Percentiles rank a stretch among this genome's conserved stretches.
These are phyloP conservation scores for Diadema setosum DNA, from an alignment of 35 echinoderm and acorn worm species.

Conservation along the genomic window DNA sequence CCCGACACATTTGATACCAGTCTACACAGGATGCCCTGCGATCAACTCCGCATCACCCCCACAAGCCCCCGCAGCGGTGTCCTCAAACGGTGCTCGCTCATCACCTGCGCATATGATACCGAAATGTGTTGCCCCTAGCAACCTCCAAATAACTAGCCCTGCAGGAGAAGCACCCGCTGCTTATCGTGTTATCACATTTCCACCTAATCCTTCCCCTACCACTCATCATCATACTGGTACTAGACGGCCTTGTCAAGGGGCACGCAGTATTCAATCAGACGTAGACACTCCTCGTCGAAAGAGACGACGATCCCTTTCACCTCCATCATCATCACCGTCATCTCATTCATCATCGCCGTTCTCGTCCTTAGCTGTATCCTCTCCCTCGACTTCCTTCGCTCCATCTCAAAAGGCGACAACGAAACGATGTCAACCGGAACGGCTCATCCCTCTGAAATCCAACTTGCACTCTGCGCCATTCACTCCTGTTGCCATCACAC, in stretches of 20 bases:
- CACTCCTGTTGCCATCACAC: too few relatives aligned
- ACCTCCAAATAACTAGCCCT: not conserved
- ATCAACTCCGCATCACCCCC: not conserved
- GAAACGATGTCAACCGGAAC: too few relatives aligned
- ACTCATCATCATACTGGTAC: not conserved
- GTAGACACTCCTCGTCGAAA: not conserved
- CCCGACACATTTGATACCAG: conserved; percentile 76
- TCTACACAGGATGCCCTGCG: conserved; percentile 39
- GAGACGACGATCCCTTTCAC: not conserved
- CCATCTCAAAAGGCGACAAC: too few relatives aligned
- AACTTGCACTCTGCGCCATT: too few relatives aligned
- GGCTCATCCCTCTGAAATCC: not conserved
- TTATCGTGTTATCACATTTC: not conserved
- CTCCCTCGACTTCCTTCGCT: not conserved
- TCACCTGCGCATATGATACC: not conserved
- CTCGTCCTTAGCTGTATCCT: not conserved
- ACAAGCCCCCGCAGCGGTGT: not conserved
- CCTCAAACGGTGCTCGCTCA: not conserved
- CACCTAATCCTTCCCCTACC: too few relatives aligned
- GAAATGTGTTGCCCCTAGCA: not conserved
- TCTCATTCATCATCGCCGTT: not conserved
- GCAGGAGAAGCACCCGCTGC: not conserved
- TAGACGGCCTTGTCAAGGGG: not conserved
- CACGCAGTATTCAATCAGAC: not conserved
- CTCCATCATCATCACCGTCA: not conserved